These are phyloP conservation scores for Martes flavigula DNA, from an alignment of 2,797 vertebrate genomes.

Conservation along the genomic window DNA sequence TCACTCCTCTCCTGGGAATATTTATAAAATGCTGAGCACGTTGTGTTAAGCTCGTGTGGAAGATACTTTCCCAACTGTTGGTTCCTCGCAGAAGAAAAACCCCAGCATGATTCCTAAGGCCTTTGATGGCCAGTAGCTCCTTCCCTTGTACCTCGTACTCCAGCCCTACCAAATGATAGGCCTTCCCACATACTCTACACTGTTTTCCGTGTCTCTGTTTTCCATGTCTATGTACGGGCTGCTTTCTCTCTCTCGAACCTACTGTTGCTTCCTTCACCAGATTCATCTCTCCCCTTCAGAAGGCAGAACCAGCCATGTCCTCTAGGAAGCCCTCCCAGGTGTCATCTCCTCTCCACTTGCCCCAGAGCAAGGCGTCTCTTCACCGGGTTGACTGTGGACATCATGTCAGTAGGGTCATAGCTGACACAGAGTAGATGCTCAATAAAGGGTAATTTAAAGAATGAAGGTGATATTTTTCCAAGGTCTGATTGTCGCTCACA, in stretches of 20 bases:
- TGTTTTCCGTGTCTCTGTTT: not conserved
- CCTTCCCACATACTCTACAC: not conserved
- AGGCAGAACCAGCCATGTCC: not conserved
- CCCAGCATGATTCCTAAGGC: not conserved
- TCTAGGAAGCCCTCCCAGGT: not conserved
- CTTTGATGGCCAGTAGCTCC: not conserved
- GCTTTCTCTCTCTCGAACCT: not conserved
- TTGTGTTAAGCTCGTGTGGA: not conserved
- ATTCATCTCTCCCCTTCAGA: not conserved
- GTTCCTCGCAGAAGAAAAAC: not conserved
- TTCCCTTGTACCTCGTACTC: not conserved
- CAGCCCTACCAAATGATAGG: no score
- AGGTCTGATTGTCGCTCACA: not conserved
- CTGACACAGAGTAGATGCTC: not conserved
- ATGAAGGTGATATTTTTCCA: not conserved
- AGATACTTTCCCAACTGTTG: not conserved
- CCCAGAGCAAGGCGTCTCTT: not conserved
- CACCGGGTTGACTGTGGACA: not conserved
- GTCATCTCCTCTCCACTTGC: not conserved
- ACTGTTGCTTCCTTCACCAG: not conserved
- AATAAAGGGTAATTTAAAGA: not conserved
- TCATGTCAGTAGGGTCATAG: not conserved
- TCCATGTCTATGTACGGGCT: accelerated
- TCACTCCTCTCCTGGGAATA: not conserved
- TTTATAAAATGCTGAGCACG: not conserved